Evolutionary conservation across 2,888 invertebrate species (phyloP), one percentile per base, ranked within the genome.

Genomic region (Diloba caeruleocephala): DNA sequence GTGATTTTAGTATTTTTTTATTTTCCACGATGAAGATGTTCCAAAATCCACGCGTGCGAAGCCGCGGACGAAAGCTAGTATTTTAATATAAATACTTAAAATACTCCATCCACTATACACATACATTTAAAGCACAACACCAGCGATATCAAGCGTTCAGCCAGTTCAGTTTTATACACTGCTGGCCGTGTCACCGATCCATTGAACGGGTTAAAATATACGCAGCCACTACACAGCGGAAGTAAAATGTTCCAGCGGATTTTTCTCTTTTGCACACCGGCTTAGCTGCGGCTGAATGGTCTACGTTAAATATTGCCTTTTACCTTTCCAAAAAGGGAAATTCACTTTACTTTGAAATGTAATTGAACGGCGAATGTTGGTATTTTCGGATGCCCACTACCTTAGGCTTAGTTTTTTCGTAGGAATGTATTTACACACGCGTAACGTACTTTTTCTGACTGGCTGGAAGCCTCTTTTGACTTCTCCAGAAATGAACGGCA

Each of bases 261-360:
- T 69, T 60, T 68, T 63, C 66, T 64, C 54, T 66, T 74, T 71
- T 71, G 61, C 58, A 38, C 59, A 42, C 43, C 29, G 60, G 69
- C 59, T 71, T 54, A 57, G 51, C 58, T 56, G 57, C 25, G 45
- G 46, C 44, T 64, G 60, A 64, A 65, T 58, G 62, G 71, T 71
- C 71, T 71, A 63, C 71, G 76, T 81, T 77, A 80, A 78, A 77
- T 79, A 78, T 79, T 76, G 68, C 75, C 60, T 76, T 76, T 77
- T 71, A 78, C 76, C 50, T 50, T 34, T 74, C 65, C 74, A 53
- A 67, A 72, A 39, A 45, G 68, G 31, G 53, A 68, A n/a, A 71
- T 67, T 53, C 54, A 58, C 46, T 62, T 54, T 54, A 50, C 44
- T 43, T 67, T 38, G 57, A 56, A 67, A 64, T 50, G 63, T 62